phyloP scores from a whole-genome alignment of 2,888 invertebrate species.

The Electrophaes corylata region DNA sequence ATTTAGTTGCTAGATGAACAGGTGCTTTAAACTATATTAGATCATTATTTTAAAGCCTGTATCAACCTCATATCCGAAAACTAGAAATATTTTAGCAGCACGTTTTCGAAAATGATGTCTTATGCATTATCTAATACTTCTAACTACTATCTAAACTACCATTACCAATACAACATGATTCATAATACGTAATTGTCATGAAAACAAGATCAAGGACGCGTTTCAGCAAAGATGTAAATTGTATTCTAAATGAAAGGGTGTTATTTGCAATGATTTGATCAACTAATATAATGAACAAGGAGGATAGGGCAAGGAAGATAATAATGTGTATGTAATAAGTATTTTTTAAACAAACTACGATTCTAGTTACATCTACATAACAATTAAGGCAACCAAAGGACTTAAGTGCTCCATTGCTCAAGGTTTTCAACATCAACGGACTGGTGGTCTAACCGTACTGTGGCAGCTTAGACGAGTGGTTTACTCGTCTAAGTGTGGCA shows the following conservation, averaged over 20 bases:
- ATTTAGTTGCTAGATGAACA: slow-evolving; percentile 35
- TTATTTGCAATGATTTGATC: background rate
- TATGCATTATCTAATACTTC: background rate
- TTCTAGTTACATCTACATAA: background rate
- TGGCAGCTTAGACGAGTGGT: too few species aligned
- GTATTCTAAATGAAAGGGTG: background rate
- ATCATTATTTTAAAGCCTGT: background rate
- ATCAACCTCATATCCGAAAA: background rate
- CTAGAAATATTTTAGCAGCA: too few species aligned
- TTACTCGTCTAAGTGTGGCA: too few species aligned
- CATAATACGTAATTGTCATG: background rate
- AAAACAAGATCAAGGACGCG: slow-evolving; percentile 15
- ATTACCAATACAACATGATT: background rate
- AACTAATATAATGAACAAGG: too few species aligned
- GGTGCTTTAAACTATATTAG: slow-evolving; percentile 27
- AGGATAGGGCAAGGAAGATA: too few species aligned
- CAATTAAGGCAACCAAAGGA: background rate
- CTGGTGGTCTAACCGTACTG: background rate
- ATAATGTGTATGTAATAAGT: too few species aligned
- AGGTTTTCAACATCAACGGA: background rate
- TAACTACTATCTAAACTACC: background rate
- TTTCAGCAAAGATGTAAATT: background rate
- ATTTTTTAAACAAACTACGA: background rate
- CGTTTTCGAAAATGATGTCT: too few species aligned
- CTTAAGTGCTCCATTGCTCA: background rate